These are phyloP conservation scores for Brachylomia viminalis DNA, from an alignment of 2,888 invertebrate genomes.

Conservation along the genomic window DNA sequence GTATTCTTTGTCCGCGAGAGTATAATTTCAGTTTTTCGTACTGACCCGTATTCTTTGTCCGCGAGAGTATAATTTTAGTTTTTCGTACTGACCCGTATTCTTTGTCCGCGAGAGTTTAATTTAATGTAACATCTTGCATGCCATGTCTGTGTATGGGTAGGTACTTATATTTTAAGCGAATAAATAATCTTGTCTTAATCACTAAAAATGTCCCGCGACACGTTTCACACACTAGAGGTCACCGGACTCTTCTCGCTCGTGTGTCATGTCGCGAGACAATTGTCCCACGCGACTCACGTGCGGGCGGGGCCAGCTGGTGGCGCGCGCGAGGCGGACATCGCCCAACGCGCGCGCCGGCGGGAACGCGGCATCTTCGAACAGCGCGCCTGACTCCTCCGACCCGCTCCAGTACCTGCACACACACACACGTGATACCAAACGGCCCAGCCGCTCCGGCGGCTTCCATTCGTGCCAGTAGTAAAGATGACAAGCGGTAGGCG, in stretches of 20 bases:
- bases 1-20: too few relatives aligned
- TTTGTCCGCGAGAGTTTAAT: too few relatives aligned
- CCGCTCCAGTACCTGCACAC: constrained; percentile 71
- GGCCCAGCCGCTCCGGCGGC: background rate
- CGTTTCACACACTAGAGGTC: background rate
- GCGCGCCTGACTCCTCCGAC: constrained; percentile 82
- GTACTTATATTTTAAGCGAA: background rate
- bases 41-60: too few relatives aligned
- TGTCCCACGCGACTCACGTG: constrained; percentile 88
- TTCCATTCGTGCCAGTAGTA: background rate
- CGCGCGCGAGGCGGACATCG: constrained; percentile 88
- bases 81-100: too few relatives aligned
- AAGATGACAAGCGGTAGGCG: background rate
- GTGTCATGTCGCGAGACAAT: background rate
- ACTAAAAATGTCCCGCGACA: background rate
- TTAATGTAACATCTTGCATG: background rate
- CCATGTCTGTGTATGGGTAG: background rate
- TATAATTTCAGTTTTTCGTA: too few relatives aligned
- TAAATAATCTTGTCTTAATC: background rate
- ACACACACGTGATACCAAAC: background rate
- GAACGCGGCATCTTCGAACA: constrained; percentile 80
- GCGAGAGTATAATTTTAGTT: too few relatives aligned
- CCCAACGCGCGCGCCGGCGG: constrained; percentile 71
- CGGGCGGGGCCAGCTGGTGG: constrained; percentile 92
- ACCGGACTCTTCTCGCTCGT: background rate